Evolutionary conservation across 2,888 invertebrate genomes (phyloP).

Genomic region (Nephrotoma flavescens): DNA sequence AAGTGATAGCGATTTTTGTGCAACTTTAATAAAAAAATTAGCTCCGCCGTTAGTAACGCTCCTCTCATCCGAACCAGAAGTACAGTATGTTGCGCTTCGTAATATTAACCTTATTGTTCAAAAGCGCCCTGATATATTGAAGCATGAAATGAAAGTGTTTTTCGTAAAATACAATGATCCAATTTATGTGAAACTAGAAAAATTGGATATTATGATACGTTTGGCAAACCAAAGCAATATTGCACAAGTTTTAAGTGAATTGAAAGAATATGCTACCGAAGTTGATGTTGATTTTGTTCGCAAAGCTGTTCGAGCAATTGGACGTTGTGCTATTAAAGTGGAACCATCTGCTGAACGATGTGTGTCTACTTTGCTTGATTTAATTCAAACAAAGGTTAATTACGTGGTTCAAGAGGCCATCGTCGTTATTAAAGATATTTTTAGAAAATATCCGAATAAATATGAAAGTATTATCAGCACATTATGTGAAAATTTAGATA

Average conservation of each 20-base stretch:
- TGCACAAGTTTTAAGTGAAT: slow-evolving; percentile 91
- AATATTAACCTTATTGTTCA: slow-evolving; percentile 99
- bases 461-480: slow-evolving; percentile 99
- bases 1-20: slow-evolving; percentile 84
- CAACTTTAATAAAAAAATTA: slow-evolving; percentile 86
- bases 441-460: slow-evolving; percentile 96
- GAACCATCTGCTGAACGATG: slow-evolving; percentile 98
- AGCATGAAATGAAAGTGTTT: slow-evolving; percentile 99
- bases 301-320: slow-evolving; percentile 96
- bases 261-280: slow-evolving; percentile 98
- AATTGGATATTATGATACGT: slow-evolving; percentile 98
- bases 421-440: slow-evolving; percentile 96
- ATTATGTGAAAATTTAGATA: slow-evolving; percentile 95
- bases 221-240: slow-evolving; percentile 96
- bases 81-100: slow-evolving; percentile 94
- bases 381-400: slow-evolving; percentile 99
- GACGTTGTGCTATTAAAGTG: slow-evolving; percentile 95
- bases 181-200: slow-evolving; percentile 98
- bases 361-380: slow-evolving; percentile 90
- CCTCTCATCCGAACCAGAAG: slow-evolving; percentile 95
- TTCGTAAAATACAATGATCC: slow-evolving; percentile 99
- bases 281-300: slow-evolving; percentile 99
- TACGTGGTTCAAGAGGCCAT: slow-evolving; percentile 99
- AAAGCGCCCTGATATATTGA: slow-evolving; percentile 94
- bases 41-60: slow-evolving; percentile 98